Conservation (phyloP, 2,797 vertebrate genomes). For the Phoxinus dragarum region DNA sequence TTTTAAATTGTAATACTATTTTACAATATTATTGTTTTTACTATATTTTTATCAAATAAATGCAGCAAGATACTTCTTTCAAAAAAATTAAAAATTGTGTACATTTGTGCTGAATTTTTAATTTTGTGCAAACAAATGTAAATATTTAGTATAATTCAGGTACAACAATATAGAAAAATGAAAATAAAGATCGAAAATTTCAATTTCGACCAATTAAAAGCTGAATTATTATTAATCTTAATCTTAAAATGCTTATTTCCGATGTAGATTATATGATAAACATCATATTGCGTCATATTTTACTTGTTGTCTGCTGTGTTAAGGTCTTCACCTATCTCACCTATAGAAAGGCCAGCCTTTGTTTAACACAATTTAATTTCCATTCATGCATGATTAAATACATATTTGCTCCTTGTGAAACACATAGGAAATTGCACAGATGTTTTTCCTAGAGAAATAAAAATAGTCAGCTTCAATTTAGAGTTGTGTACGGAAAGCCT, state of each 20-base stretch:
- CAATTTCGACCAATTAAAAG: neutral
- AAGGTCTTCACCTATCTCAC: neutral
- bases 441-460: neutral
- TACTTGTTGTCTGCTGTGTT: neutral
- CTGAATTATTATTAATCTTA: no score
- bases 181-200: neutral
- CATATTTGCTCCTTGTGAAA: neutral
- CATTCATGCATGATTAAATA: neutral
- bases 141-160: neutral
- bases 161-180: neutral
- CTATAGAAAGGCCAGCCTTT: neutral
- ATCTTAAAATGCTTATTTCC: neutral
- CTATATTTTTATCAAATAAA: neutral
- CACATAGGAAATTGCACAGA: neutral
- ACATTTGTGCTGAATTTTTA: neutral
- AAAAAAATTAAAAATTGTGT: neutral
- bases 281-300: neutral
- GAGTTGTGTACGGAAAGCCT: neutral
- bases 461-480: slow-evolving; percentile 8
- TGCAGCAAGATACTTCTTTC: neutral
- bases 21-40: neutral
- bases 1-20: neutral
- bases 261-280: neutral
- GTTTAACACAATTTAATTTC: neutral
- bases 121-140: neutral